phyloP scores from a whole-genome alignment of 2,888 invertebrate genomes.

The Troides helena region DNA sequence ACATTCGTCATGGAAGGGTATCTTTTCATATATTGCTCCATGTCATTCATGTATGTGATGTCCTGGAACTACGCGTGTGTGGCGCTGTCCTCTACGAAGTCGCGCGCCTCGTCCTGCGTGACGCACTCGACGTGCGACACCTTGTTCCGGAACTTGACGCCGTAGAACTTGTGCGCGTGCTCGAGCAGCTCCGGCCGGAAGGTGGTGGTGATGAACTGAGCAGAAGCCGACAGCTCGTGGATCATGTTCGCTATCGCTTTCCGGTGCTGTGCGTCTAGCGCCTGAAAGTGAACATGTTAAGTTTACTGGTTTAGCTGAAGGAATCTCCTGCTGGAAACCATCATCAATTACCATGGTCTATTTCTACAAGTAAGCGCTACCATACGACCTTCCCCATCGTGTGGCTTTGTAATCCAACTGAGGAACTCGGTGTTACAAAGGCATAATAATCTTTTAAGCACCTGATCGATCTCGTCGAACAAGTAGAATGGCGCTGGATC shows the following conservation, averaged over 20 bases:
- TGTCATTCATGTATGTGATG: no score
- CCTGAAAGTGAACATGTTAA: conserved; percentile 69
- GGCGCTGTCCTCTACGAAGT: conserved; percentile 99
- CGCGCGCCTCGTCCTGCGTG: conserved; percentile 95
- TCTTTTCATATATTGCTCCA: no score
- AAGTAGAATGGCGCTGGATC: conserved; percentile 99
- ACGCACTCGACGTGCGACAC: conserved; percentile 98
- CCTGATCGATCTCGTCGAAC: conserved; percentile 99
- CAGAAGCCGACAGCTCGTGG: conserved; percentile 94
- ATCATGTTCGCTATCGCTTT: conserved; percentile 99
- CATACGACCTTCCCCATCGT: no score
- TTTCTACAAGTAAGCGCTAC: no score
- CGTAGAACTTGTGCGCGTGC: conserved; percentile 99
- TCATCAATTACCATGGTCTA: no score
- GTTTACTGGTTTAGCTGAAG: no score
- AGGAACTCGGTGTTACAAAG: no score
- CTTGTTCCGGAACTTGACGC: conserved; percentile 97
- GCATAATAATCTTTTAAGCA: background rate
- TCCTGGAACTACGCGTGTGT: conserved; percentile 84
- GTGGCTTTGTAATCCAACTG: no score
- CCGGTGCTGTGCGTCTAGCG: conserved; percentile 97
- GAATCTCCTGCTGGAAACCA: no score
- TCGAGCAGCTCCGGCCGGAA: conserved; percentile 98
- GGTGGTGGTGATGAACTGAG: conserved; percentile 99
- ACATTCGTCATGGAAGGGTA: no score